Percentiles rank a stretch among this genome's conserved stretches.
phyloP scores from a whole-genome alignment of 2,888 invertebrate species.

The Galerucella calmariensis region DNA sequence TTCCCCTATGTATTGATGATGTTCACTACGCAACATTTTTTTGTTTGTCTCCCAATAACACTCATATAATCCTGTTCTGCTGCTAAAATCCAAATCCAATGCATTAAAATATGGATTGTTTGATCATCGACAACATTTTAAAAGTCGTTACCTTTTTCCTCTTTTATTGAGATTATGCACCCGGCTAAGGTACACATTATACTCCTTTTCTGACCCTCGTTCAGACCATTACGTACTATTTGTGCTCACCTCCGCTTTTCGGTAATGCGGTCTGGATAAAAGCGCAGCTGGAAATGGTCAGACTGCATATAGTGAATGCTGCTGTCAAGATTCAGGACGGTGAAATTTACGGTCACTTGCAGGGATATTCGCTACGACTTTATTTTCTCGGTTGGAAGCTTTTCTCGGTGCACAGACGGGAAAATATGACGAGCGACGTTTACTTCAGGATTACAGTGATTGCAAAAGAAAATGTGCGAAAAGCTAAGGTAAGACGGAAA shows the following conservation, averaged over 20 bases:
- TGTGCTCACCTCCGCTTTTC: constrained; percentile 44
- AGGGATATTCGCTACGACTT: constrained; percentile 37
- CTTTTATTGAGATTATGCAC: background rate
- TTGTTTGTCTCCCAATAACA: no score
- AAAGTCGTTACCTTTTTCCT: background rate
- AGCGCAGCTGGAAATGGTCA: constrained; percentile 45
- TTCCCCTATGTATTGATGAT: no score
- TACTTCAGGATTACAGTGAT: constrained; percentile 36
- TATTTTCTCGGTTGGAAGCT: constrained; percentile 34
- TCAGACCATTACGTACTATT: constrained; percentile 43
- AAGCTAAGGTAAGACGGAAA: constrained; percentile 22
- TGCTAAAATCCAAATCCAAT: no score
- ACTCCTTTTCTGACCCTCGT: constrained; percentile 27
- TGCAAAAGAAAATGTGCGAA: constrained; percentile 31
- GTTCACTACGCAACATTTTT: no score
- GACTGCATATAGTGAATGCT: constrained; percentile 40
- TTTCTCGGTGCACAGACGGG: constrained; percentile 28
- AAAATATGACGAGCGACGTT: constrained; percentile 33
- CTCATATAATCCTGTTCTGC: no score
- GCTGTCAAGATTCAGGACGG: constrained; percentile 41
- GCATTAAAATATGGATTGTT: no score
- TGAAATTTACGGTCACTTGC: constrained; percentile 44
- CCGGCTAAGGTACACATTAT: background rate
- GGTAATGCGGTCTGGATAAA: constrained; percentile 41
- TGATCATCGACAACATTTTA: no score